Base-by-base conservation (phyloP, 2,797 vertebrate genomes). In the Danionella dracula region DNA sequence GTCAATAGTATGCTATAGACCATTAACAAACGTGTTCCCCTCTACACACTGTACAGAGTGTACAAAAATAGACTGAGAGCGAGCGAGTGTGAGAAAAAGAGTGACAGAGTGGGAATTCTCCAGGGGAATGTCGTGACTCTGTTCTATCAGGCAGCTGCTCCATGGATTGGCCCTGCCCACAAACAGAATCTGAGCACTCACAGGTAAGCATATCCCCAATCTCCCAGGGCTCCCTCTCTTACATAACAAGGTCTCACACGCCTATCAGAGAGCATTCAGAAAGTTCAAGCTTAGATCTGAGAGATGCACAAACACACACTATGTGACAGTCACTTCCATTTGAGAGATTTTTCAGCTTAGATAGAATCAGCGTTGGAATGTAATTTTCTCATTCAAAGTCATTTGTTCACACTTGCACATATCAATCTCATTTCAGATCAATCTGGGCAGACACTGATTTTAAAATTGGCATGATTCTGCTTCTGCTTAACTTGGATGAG, bases 121-220 rank as follows among this genome's bases (percentile, higher is more conserved):
- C 44, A n/a, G 73, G 60, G 76, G 68, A 37, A 50, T 78, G 70
- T 73, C 63, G 67, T 78, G 73, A 75, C 76, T 72, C 31, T 59
- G 69, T 67, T 72, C 54, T 59, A 31, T 32, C 46, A 57, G 49
- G 48, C 76, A 78, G 73, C 73, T 78, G 76, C 73, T 75, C 55
- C 55, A 68, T 15, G 13, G 49, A 67, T 38, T 27, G 4, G 54
- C 59, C 66, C 45, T 57, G 54, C 68, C 71, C 72, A 49, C 56
- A 38, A 69, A 69, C 63, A 73, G 55, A 67, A 68, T 53, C 45
- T 51, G 59, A 62, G 45, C 66, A 68, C 41, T 73, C 38, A 21
- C 66, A 72, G 60, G 66, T 67, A 70, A 72, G 49, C 45, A 59
- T 66, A 56, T 50, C 56, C 61, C 62, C 44, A 45, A 67, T 44